phyloP scores from a whole-genome alignment of 1,140 invertebrate genomes.

The Drosophila neocordata region DNA sequence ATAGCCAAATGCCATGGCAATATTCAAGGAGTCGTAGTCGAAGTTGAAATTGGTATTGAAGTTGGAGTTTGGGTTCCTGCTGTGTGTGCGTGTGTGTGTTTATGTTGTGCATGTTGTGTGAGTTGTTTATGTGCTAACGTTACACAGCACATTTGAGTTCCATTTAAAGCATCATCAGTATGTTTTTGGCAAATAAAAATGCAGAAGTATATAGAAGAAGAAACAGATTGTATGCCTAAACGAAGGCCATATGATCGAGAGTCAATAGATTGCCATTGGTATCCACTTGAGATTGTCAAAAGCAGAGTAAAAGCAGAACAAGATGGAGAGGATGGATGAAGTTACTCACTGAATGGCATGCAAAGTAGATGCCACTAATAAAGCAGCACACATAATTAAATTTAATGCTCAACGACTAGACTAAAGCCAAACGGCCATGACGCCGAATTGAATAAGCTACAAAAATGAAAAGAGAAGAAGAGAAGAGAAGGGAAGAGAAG shows the following conservation, averaged over 20 bases:
- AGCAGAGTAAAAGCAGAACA: neutral
- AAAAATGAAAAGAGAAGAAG: neutral
- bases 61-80: neutral
- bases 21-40: slow-evolving; percentile 17
- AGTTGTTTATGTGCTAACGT: slow-evolving; percentile 75
- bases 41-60: neutral
- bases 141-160: slow-evolving; percentile 68
- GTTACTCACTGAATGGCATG: slow-evolving; percentile 23
- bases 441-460: slow-evolving; percentile 12
- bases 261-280: slow-evolving; percentile 6
- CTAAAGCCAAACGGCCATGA: slow-evolving; percentile 32
- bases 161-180: slow-evolving; percentile 66
- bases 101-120: slow-evolving; percentile 6
- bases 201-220: slow-evolving; percentile 19
- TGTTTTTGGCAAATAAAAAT: slow-evolving; percentile 43
- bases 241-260: neutral
- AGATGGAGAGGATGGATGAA: no score
- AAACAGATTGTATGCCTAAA: neutral
- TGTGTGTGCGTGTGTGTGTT: neutral
- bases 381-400: slow-evolving; percentile 71
- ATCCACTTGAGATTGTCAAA: slow-evolving; percentile 32
- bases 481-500: neutral
- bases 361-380: slow-evolving; percentile 47
- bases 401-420: slow-evolving; percentile 57
- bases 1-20: slow-evolving; percentile 46